phyloP scores from a whole-genome alignment of 2,888 invertebrate genomes.

The Stegana nigrithorax region DNA sequence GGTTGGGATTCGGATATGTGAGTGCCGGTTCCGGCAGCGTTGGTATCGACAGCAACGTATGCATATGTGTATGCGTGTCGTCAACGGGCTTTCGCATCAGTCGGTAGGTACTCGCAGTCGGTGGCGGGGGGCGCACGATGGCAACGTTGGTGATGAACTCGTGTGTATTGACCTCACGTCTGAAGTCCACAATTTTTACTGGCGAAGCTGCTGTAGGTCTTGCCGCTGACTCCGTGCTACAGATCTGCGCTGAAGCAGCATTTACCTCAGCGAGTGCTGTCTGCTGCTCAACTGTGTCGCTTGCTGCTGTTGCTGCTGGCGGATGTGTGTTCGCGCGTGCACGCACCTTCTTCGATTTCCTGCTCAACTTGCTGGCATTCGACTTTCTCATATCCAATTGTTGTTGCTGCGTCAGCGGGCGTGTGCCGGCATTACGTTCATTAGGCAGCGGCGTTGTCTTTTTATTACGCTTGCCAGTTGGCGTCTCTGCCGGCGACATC shows the following conservation, averaged over 20 bases:
- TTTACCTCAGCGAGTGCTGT: not conserved
- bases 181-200: not conserved
- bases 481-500: not conserved
- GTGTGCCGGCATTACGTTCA: not conserved
- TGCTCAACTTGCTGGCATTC: too few species aligned
- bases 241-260: too few species aligned
- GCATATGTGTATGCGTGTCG: not conserved
- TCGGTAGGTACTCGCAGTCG: constrained; percentile 21
- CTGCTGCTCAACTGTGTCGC: not conserved
- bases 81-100: constrained; percentile 20
- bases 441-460: not conserved
- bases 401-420: too few species aligned
- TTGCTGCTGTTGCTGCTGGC: not conserved
- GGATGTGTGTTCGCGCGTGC: not conserved
- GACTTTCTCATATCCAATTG: too few species aligned
- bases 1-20: constrained; percentile 31
- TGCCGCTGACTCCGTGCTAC: too few species aligned
- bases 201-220: not conserved
- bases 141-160: constrained; percentile 17
- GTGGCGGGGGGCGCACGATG: constrained; percentile 29
- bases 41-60: not conserved
- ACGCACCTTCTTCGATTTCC: not conserved
- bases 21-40: constrained; percentile 25
- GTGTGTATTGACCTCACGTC: constrained; percentile 12
- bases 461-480: too few species aligned